Evolutionary conservation across 2,888 invertebrate genomes (phyloP).

Genomic region (Muscina levida): DNA sequence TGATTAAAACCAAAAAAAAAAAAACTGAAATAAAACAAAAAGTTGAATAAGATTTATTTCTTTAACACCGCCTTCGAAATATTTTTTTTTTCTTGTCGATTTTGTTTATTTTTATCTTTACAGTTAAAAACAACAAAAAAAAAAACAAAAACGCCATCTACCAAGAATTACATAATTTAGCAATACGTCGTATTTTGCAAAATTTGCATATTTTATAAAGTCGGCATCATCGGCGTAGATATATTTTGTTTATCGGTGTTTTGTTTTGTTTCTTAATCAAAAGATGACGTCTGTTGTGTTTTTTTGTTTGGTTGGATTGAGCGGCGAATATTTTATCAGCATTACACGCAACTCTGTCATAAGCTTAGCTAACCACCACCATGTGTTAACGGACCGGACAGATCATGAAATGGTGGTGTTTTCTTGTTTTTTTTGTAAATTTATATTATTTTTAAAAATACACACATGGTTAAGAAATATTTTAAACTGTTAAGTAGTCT

Average conservation of each 20-base stretch:
- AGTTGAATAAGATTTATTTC: too few species aligned
- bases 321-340: not conserved
- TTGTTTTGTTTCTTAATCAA: not conserved
- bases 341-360: not conserved
- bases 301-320: not conserved
- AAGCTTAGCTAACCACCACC: too few species aligned
- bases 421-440: too few species aligned
- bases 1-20: too few species aligned
- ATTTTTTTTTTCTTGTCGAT: not conserved
- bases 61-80: too few species aligned
- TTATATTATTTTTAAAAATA: too few species aligned
- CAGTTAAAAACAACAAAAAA: not conserved
- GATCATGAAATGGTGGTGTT: too few species aligned
- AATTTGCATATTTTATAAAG: constrained; percentile 50
- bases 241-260: not conserved
- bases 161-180: constrained; percentile 16
- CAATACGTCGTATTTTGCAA: constrained; percentile 24
- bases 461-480: too few species aligned
- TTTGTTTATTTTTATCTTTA: constrained; percentile 12
- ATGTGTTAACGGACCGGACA: too few species aligned
- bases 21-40: too few species aligned
- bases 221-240: not conserved
- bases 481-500: too few species aligned
- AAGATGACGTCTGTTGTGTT: constrained; percentile 7
- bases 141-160: too few species aligned